Conservation (phyloP, 2,113 vertebrate genomes). For the Sebastes fasciatus region DNA sequence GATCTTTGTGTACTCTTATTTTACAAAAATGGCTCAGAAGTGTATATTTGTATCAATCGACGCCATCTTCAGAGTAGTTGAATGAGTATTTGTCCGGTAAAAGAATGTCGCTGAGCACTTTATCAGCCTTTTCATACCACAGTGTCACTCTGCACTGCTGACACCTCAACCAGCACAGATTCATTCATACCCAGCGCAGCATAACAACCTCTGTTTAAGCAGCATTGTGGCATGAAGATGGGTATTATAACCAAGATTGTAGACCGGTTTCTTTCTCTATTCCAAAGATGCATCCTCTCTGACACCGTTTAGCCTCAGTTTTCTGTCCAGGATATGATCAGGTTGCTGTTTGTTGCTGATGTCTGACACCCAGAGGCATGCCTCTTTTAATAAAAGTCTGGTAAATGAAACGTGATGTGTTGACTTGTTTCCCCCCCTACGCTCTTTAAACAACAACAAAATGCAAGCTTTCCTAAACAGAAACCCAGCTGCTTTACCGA, state of each 20-base stretch:
- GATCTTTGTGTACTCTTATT: background rate
- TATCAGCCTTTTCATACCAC: slow-evolving; percentile 43
- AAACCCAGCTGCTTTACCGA: background rate
- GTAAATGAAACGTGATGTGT: slow-evolving; percentile 38
- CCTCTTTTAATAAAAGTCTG: slow-evolving; percentile 68
- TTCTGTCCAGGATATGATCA: slow-evolving; percentile 27
- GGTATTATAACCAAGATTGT: background rate
- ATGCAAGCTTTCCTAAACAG: background rate
- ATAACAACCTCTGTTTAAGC: slow-evolving; percentile 8
- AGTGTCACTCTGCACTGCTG: slow-evolving; percentile 23
- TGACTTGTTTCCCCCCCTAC: background rate
- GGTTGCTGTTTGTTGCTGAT: slow-evolving; percentile 37
- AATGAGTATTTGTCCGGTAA: slow-evolving; percentile 21
- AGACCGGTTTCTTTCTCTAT: slow-evolving; percentile 14
- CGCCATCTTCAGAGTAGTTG: slow-evolving; percentile 16
- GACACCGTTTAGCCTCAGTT: slow-evolving; percentile 17
- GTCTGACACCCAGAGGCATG: slow-evolving; percentile 42
- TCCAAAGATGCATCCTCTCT: slow-evolving; percentile 50
- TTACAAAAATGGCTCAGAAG: background rate
- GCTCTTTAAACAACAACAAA: background rate
- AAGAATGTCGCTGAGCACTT: slow-evolving; percentile 58
- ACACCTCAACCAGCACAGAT: slow-evolving; percentile 1
- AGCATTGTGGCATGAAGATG: slow-evolving; percentile 15
- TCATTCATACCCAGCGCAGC: background rate
- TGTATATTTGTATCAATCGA: slow-evolving; percentile 32